These are phyloP conservation scores for Alloscopus bannaensis DNA, from an alignment of 2,888 invertebrate genomes.

Conservation along the genomic window DNA sequence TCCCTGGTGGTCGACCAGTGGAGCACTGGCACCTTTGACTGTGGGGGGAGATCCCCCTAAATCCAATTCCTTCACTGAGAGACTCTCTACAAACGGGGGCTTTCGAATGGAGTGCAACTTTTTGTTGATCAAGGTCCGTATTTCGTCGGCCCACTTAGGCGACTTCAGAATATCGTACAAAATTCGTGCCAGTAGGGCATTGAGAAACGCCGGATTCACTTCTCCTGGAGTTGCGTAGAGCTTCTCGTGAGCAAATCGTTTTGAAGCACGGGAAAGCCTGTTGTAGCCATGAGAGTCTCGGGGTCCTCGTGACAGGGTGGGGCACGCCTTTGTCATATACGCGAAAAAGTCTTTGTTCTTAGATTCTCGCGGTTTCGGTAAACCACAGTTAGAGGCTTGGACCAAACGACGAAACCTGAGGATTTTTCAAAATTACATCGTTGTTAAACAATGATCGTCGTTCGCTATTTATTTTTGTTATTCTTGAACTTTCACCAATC, in stretches of 20 bases:
- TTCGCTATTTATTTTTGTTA: not conserved
- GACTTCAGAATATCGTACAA: conserved; percentile 90
- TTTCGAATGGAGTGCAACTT: conserved; percentile 91
- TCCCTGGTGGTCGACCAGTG: conserved; percentile 86
- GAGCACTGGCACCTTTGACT: conserved; percentile 78
- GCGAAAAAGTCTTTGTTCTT: conserved; percentile 11
- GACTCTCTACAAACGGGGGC: conserved; percentile 91
- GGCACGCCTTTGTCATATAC: conserved; percentile 63
- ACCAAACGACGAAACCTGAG: conserved; percentile 38
- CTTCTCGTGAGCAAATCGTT: not conserved
- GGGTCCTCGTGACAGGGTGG: conserved; percentile 8
- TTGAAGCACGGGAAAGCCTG: not conserved
- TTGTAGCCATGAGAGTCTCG: not conserved
- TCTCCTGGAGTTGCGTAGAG: conserved; percentile 65
- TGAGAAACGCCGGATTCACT: conserved; percentile 82
- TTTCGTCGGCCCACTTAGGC: conserved; percentile 81
- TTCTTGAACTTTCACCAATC: conserved; percentile 80
- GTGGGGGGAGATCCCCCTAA: conserved; percentile 83
- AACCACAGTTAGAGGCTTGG: conserved; percentile 1
- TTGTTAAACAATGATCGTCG: not conserved
- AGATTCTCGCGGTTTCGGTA: not conserved
- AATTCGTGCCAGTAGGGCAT: conserved; percentile 85
- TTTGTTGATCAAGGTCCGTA: conserved; percentile 88
- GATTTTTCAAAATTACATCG: not conserved
- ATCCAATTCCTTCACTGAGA: conserved; percentile 85